Base-by-base conservation (phyloP, 2,113 vertebrate genomes). In the Paralichthys olivaceus region DNA sequence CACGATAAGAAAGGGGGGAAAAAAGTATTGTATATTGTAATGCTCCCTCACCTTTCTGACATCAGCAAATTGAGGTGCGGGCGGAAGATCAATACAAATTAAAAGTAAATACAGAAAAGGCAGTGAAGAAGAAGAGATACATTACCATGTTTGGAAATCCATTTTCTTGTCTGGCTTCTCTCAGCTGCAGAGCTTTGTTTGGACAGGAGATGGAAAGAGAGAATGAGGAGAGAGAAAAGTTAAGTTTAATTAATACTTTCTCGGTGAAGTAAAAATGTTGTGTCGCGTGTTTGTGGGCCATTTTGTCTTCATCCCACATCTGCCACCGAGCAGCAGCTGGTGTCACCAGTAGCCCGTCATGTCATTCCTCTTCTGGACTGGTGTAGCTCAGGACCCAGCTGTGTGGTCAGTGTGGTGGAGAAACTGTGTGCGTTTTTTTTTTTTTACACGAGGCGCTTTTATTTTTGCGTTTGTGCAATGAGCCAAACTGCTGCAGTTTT, bases 61-160 rank as follows among this genome's bases (percentile, higher is more conserved):
- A 91, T 82, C 71, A 77, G 90, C 90, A 92, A 92, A 94, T 92
- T 91, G 90, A 93, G 94, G 94, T 78, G 85, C 73, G 56, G 84
- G 79, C 75, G 56, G 74, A 85, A 84, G 90, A 96, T 94, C 93
- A 85, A 95, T 95, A 94, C 90, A 96, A 96, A 96, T 96, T 96
- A 96, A 96, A 96, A 95, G 94, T 92, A 96, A 96, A 96, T 95
- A 94, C 87, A 93, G 93, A 94, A 79, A 81, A 71, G 62, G 66
- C 74, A 49, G 75, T 28, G 72, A 89, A 88, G 85, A 60, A 86
- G 87, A 76, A 77, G 81, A 20, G 55, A 81, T 81, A 87, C 84
- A 86, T 85, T 69, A 81, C 70, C 75, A 64, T 53, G 76, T 89
- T 91, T 83, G 87, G 89, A 94, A 94, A 94, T 87, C 89, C 77